Percentiles rank a stretch among this genome's conserved stretches.
These are phyloP conservation scores for Microplitis demolitor DNA, from an alignment of 1,140 invertebrate genomes.

Conservation along the genomic window DNA sequence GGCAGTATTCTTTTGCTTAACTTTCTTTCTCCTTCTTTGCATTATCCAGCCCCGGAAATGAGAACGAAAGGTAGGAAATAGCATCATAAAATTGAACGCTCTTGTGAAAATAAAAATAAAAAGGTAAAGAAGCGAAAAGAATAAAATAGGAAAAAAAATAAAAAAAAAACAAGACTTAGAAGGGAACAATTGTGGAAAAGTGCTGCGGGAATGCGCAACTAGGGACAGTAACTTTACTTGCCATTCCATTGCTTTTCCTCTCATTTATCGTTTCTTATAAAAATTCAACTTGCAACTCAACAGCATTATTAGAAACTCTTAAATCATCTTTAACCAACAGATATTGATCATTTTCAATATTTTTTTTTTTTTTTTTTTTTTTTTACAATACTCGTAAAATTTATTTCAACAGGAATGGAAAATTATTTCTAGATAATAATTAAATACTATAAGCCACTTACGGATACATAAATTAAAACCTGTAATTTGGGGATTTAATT, in stretches of 20 bases:
- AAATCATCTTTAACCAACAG: too few relatives aligned
- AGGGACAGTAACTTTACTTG: neutral
- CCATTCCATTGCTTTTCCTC: neutral
- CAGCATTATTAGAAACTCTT: too few relatives aligned
- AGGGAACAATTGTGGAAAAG: conserved; percentile 20
- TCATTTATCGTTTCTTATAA: neutral
- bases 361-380: too few relatives aligned
- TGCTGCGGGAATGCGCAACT: conserved; percentile 3
- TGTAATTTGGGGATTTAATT: too few relatives aligned
- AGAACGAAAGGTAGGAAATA: conserved; percentile 29
- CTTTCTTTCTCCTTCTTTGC: neutral
- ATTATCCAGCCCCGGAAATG: conserved; percentile 22
- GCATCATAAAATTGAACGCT: conserved; percentile 31
- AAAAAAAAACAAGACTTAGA: neutral
- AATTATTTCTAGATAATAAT: too few relatives aligned
- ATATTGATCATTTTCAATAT: too few relatives aligned
- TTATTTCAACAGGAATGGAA: too few relatives aligned
- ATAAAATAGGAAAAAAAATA: neutral
- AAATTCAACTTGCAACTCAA: too few relatives aligned
- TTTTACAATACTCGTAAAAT: too few relatives aligned
- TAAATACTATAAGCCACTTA: too few relatives aligned
- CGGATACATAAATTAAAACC: too few relatives aligned
- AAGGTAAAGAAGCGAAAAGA: neutral
- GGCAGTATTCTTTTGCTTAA: neutral
- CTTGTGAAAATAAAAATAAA: conserved; percentile 22